phyloP scores from a whole-genome alignment of 2,113 vertebrate genomes.

The Anser brachyrhynchus region DNA sequence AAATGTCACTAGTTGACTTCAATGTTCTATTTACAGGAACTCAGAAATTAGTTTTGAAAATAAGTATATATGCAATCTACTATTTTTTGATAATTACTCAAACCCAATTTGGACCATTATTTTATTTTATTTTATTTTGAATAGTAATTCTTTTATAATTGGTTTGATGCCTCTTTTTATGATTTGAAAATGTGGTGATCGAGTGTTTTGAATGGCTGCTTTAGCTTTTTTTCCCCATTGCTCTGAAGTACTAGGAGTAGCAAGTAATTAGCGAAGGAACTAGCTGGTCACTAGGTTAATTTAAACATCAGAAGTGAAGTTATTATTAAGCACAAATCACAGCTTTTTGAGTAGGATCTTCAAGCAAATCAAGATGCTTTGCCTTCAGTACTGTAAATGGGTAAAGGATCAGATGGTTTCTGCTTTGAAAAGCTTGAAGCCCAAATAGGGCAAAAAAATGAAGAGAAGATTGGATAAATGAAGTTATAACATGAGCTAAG shows the following conservation, averaged over 20 bases:
- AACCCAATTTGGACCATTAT: not conserved
- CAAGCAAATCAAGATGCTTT: not conserved
- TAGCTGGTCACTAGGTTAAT: not conserved
- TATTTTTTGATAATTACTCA: not conserved
- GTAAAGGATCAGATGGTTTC: not conserved
- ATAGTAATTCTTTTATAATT: not conserved
- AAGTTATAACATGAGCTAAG: not conserved
- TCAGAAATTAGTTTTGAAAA: not conserved
- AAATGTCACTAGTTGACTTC: not conserved
- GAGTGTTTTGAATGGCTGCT: not conserved
- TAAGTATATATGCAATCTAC: not conserved
- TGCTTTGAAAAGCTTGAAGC: not conserved
- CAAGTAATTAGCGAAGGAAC: not conserved
- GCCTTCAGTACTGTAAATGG: not conserved
- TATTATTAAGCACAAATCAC: not conserved
- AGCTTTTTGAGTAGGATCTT: not conserved
- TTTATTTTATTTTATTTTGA: not conserved
- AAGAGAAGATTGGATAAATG: not conserved
- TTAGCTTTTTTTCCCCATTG: not conserved
- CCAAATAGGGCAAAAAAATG: not conserved
- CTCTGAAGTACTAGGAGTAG: not conserved
- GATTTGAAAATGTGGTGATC: not conserved
- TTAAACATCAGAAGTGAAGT: not conserved
- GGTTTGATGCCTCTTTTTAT: not conserved
- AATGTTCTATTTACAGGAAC: not conserved